Percentiles rank a stretch among this genome's conserved stretches.
These are phyloP conservation scores for Anthopleura xanthogrammica DNA, from an alignment of 92 coral and sea anemone genomes.

Conservation along the genomic window DNA sequence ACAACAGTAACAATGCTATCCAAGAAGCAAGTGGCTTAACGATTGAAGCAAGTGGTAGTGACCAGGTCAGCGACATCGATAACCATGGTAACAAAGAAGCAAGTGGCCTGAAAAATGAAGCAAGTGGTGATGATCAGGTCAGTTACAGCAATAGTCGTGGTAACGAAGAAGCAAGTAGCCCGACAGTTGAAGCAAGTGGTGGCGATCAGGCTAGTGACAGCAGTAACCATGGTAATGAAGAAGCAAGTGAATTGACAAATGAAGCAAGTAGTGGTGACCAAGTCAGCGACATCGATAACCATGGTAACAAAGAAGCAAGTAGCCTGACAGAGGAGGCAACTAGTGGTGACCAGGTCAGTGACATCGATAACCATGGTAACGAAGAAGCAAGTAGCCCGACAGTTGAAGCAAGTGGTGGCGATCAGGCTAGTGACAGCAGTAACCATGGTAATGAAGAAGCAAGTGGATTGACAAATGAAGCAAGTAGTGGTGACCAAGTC, in stretches of 20 bases:
- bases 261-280: not conserved
- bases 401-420: too few species aligned
- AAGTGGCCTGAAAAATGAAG: not conserved
- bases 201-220: not conserved
- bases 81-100: not conserved
- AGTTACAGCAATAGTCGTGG: not conserved
- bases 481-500: too few species aligned
- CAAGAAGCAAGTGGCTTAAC: not conserved
- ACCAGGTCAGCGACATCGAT: not conserved
- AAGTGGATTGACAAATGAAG: too few species aligned
- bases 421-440: too few species aligned
- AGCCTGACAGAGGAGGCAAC: too few species aligned
- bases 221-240: not conserved
- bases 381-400: too few species aligned
- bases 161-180: not conserved
- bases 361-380: too few species aligned
- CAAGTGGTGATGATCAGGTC: not conserved
- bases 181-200: not conserved
- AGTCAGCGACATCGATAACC: not conserved
- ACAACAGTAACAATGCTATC: not conserved
- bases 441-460: too few species aligned
- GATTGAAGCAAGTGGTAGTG: too few species aligned
- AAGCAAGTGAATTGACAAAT: not conserved
- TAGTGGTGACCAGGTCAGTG: too few species aligned
- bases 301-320: not conserved